phyloP scores from a whole-genome alignment of 2,888 invertebrate genomes.

The Nephrotoma flavescens region DNA sequence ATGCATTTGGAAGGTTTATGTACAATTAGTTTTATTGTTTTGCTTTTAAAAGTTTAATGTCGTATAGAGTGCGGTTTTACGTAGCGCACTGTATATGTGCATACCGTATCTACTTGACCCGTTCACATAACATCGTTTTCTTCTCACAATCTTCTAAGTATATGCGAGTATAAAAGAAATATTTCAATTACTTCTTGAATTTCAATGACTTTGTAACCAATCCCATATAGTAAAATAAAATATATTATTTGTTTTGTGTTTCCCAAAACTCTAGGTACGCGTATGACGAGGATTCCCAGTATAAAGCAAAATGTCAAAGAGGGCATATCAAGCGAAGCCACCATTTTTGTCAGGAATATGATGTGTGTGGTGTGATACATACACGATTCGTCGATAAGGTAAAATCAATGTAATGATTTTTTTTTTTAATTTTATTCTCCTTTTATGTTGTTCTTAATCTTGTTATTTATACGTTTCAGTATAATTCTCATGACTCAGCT shows the following conservation, averaged over 20 bases:
- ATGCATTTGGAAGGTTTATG: background rate
- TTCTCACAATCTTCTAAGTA: background rate
- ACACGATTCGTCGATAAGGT: background rate
- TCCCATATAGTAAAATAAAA: background rate
- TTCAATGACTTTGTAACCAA: background rate
- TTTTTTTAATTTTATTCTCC: background rate
- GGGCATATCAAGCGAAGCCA: background rate
- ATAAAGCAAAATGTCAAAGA: background rate
- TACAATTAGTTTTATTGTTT: background rate
- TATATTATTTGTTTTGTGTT: background rate
- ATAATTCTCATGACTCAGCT: background rate
- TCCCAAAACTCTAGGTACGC: background rate
- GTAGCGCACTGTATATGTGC: background rate
- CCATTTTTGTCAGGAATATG: background rate
- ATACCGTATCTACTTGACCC: background rate
- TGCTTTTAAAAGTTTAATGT: background rate
- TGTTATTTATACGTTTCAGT: background rate
- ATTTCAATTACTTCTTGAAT: background rate
- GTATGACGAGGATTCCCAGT: background rate
- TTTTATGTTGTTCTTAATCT: background rate
- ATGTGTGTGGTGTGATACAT: background rate
- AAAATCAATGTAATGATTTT: background rate
- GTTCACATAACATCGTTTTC: background rate
- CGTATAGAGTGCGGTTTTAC: background rate
- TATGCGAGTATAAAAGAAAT: background rate